Conservation (phyloP, 2,113 vertebrate species). For the Xiphorhynchus elegans region DNA sequence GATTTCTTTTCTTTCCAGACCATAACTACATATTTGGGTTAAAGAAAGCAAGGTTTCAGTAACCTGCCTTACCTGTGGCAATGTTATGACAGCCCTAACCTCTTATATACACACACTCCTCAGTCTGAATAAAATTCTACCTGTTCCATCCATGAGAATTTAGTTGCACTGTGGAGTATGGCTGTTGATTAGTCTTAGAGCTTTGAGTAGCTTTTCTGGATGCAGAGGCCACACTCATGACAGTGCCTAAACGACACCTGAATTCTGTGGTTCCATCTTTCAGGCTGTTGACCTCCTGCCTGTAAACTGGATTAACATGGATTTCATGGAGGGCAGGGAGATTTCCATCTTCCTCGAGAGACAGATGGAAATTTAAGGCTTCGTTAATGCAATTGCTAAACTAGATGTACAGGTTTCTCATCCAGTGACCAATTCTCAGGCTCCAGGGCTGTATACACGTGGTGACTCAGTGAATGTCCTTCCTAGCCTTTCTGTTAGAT, state of each 20-base stretch:
- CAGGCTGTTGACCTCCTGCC: background rate
- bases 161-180: background rate
- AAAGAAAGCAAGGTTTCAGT: background rate
- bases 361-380: slow-evolving; percentile 27
- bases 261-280: background rate
- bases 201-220: background rate
- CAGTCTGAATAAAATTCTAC: background rate
- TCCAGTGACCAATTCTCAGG: background rate
- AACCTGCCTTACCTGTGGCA: background rate
- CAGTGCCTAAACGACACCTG: accelerated
- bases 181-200: background rate
- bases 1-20: background rate
- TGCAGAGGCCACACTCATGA: background rate
- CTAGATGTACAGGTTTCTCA: slow-evolving; percentile 21
- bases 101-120: background rate
- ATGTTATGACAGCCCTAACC: background rate
- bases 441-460: accelerated
- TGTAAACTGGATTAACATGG: background rate
- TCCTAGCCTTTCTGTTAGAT: background rate
- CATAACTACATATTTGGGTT: background rate
- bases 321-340: background rate
- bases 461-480: background rate
- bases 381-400: background rate
- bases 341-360: slow-evolving; percentile 19
- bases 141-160: background rate